phyloP scores from a whole-genome alignment of 2,113 vertebrate species.

The Zapornia atra region DNA sequence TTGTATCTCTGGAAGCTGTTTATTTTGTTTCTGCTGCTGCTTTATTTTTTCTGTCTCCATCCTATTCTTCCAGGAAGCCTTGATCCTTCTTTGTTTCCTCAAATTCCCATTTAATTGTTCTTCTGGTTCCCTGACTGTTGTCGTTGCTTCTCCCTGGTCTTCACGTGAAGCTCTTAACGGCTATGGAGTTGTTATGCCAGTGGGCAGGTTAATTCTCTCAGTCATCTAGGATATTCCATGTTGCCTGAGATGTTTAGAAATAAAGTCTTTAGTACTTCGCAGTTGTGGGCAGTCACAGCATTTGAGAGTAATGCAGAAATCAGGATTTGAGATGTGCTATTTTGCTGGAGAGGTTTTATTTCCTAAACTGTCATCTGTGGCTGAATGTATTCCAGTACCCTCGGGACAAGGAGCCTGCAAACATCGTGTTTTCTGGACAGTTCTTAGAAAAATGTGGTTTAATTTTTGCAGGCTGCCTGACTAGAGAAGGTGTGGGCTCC shows the following conservation, averaged over 20 bases:
- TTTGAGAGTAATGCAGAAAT: neutral
- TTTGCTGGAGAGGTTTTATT: neutral
- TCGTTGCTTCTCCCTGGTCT: neutral
- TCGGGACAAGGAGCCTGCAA: neutral
- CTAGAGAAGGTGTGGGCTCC: neutral
- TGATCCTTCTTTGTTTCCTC: neutral
- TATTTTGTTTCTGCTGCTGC: neutral
- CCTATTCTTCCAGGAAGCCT: neutral
- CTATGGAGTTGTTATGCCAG: neutral
- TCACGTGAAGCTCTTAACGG: neutral
- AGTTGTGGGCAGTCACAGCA: neutral
- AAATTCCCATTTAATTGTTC: neutral
- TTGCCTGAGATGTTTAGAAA: neutral
- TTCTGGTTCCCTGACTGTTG: neutral
- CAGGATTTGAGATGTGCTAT: neutral
- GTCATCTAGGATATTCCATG: neutral
- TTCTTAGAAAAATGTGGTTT: neutral
- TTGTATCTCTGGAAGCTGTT: neutral
- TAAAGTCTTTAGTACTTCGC: accelerated
- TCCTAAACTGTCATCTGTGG: neutral
- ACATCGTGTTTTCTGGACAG: neutral
- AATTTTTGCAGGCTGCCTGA: neutral
- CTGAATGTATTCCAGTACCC: neutral
- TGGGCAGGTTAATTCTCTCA: neutral
- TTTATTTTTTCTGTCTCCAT: neutral